A percentile compares a stretch with the other conserved stretches of the same genome.
These are phyloP conservation scores for Pseudotriccus pelzelni DNA, from an alignment of 2,797 vertebrate genomes.

Conservation along the genomic window DNA sequence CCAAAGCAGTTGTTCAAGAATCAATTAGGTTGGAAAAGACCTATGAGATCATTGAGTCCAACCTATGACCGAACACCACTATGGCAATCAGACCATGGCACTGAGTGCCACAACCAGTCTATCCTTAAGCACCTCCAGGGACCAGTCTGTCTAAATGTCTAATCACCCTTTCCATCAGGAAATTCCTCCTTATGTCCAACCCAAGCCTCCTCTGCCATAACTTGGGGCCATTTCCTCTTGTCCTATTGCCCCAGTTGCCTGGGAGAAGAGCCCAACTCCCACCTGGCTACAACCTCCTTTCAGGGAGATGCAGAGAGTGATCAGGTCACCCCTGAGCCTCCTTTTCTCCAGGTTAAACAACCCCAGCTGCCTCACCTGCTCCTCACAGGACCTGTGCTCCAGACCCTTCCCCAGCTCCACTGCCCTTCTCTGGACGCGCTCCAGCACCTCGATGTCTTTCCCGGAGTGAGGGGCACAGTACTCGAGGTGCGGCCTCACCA, in stretches of 20 bases:
- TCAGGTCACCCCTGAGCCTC: neutral
- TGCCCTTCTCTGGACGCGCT: neutral
- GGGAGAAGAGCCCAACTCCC: neutral
- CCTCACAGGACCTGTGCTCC: neutral
- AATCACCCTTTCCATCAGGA: neutral
- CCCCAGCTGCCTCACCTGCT: neutral
- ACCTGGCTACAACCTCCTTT: neutral
- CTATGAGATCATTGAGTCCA: neutral
- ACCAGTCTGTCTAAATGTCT: neutral
- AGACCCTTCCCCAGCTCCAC: neutral
- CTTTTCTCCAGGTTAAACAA: neutral
- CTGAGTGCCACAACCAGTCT: accelerated
- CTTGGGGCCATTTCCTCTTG: neutral
- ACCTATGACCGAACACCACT: neutral
- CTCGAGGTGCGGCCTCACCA: neutral
- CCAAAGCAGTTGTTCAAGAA: neutral
- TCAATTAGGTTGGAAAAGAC: neutral
- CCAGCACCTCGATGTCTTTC: neutral
- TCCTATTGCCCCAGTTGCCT: neutral
- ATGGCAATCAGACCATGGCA: too few species aligned
- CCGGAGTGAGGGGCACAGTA: neutral
- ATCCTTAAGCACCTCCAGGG: neutral
- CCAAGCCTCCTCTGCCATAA: neutral
- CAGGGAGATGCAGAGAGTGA: neutral
- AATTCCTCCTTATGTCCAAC: neutral